A percentile compares a stretch with the other conserved stretches of the same genome.
Evolutionary conservation across 2,113 vertebrate genomes (phyloP).

Genomic region (Mormyrus iriodes): DNA sequence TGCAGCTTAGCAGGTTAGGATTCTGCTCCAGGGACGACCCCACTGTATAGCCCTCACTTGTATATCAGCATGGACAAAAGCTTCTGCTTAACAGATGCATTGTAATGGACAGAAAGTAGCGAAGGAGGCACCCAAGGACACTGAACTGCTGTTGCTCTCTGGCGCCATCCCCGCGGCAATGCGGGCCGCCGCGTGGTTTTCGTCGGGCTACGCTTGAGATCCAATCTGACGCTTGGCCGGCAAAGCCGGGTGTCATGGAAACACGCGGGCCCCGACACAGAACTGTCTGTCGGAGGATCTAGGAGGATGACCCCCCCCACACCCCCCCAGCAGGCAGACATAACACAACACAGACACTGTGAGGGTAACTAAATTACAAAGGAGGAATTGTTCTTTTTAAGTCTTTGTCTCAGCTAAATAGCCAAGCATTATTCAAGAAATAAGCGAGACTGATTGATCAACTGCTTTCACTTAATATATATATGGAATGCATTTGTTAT

Average conservation of each 20-base stretch:
- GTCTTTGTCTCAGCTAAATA: background rate
- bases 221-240: background rate
- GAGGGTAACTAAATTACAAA: conserved; percentile 10
- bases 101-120: background rate
- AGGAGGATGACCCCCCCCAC: background rate
- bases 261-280: background rate
- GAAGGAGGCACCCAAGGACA: background rate
- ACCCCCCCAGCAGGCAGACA: background rate
- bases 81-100: background rate
- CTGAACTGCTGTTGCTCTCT: background rate
- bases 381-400: background rate
- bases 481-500: conserved; percentile 7
- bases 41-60: background rate
- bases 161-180: background rate
- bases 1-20: background rate
- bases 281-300: background rate
- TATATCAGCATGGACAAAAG: background rate
- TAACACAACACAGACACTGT: background rate
- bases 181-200: background rate
- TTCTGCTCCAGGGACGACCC: background rate
- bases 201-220: background rate
- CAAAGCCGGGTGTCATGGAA: background rate
- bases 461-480: conserved; percentile 2
- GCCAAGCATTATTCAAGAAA: background rate
- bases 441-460: background rate